These are phyloP conservation scores for Cichlasoma orientale DNA, from an alignment of 2,797 vertebrate species.

Conservation along the genomic window DNA sequence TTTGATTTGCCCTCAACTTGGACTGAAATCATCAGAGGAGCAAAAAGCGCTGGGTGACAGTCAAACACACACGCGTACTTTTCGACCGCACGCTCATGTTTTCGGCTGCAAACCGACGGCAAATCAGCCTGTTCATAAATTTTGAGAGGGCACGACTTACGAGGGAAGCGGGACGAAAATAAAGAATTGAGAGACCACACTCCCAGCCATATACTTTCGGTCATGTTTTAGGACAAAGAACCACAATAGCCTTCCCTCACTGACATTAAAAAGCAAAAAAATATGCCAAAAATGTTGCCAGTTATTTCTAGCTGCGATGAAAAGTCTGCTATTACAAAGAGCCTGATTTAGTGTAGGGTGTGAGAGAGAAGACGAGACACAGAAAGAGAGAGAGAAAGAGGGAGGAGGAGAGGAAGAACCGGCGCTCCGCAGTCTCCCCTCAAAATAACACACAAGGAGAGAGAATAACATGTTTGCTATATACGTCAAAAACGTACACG, in stretches of 20 bases:
- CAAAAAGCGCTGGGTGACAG: constrained; percentile 39
- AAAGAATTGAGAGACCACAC: constrained; percentile 66
- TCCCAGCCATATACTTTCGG: constrained; percentile 69
- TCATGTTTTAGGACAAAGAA: constrained; percentile 76
- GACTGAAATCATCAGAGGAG: constrained; percentile 31
- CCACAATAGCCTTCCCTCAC: constrained; percentile 54
- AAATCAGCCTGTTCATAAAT: constrained; percentile 62
- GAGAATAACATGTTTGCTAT: constrained; percentile 81
- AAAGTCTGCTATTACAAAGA: constrained; percentile 80
- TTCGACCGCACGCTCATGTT: constrained; percentile 30
- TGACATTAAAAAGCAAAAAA: constrained; percentile 68
- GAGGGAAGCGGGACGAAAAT: constrained; percentile 62
- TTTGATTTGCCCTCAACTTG: constrained; percentile 20
- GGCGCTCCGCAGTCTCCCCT: constrained; percentile 82
- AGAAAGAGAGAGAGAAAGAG: constrained; percentile 37
- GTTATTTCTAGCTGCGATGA: constrained; percentile 79
- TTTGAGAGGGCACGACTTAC: constrained; percentile 59
- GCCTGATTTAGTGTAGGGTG: constrained; percentile 80
- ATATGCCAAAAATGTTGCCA: constrained; percentile 77
- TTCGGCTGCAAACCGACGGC: constrained; percentile 38
- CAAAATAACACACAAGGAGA: constrained; percentile 81
- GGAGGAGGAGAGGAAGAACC: constrained; percentile 63
- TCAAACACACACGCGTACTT: constrained; percentile 18
- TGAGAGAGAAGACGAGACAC: constrained; percentile 70
- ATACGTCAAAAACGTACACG: constrained; percentile 71